A percentile compares a stretch with the other conserved stretches of the same genome.
These are phyloP conservation scores for Caretta caretta DNA, from an alignment of 2,113 vertebrate genomes.

Conservation along the genomic window DNA sequence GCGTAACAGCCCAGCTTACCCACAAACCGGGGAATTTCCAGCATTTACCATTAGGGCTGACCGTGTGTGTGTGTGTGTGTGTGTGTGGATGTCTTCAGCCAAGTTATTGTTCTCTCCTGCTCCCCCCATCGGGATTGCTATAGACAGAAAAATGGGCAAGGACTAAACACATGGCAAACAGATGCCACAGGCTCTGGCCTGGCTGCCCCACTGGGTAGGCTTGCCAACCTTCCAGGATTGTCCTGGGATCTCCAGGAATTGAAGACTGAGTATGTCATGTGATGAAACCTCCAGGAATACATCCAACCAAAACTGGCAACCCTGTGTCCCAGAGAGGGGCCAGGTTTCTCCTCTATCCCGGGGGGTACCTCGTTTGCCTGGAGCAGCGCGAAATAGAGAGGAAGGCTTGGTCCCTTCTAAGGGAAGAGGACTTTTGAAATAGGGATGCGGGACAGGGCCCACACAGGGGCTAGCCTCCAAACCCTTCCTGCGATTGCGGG, in stretches of 20 bases:
- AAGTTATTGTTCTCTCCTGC: not conserved
- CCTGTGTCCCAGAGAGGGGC: not conserved
- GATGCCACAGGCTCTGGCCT: not conserved
- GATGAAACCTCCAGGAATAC: too few species aligned
- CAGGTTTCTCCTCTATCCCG: too few species aligned
- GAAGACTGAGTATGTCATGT: too few species aligned
- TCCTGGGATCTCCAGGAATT: too few species aligned
- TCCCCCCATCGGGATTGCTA: not conserved
- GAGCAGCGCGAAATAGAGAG: not conserved
- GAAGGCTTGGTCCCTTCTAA: not conserved
- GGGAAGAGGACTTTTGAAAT: fast-evolving
- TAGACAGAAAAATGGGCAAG: not conserved
- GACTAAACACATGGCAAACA: not conserved
- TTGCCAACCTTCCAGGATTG: too few species aligned
- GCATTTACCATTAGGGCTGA: slow-evolving; percentile 40
- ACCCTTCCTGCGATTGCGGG: not conserved
- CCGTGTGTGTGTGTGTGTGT: not conserved
- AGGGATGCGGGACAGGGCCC: not conserved
- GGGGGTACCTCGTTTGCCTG: not conserved
- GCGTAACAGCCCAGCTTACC: not conserved
- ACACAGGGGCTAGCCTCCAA: not conserved
- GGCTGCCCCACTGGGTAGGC: too few species aligned
- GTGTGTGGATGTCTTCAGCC: not conserved
- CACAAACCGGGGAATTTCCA: not conserved
- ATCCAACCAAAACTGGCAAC: too few species aligned